Percentiles rank a stretch among this genome's conserved stretches.
Conservation (phyloP, 2,888 invertebrate species). For the Sialis lutaria region DNA sequence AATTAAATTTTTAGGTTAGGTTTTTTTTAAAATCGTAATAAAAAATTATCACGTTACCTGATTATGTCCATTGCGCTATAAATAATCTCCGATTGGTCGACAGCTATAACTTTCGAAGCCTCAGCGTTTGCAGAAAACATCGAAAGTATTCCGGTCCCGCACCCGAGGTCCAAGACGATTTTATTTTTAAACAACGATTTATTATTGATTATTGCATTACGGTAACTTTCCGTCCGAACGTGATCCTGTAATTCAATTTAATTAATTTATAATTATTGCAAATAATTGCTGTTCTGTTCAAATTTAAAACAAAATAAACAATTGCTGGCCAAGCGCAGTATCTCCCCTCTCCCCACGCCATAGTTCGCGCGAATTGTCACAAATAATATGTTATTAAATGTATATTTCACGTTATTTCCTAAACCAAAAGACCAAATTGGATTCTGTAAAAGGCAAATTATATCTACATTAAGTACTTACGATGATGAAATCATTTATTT, state of each 20-base stretch:
- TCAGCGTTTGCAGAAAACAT: constrained; percentile 97
- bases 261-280: constrained; percentile 5
- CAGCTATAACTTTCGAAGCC: constrained; percentile 74
- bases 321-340: too few species aligned
- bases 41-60: constrained; percentile 31
- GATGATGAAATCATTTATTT: too few species aligned
- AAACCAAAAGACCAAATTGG: too few species aligned
- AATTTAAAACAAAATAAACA: too few species aligned
- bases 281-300: too few species aligned
- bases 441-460: too few species aligned
- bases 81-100: constrained; percentile 93
- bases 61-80: constrained; percentile 92
- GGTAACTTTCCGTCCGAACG: constrained; percentile 73
- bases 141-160: constrained; percentile 93
- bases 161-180: constrained; percentile 86
- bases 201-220: constrained; percentile 67
- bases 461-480: too few species aligned
- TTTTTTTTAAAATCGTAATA: constrained; percentile 2
- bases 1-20: constrained; percentile 11
- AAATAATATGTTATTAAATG: too few species aligned
- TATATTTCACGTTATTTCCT: too few species aligned
- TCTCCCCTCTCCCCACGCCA: too few species aligned
- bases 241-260: constrained; percentile 37
- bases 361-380: too few species aligned
- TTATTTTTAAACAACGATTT: constrained; percentile 50